Conservation (phyloP, 37 sponge, comb jelly and placozoan genomes). For the Spongilla lacustris region DNA sequence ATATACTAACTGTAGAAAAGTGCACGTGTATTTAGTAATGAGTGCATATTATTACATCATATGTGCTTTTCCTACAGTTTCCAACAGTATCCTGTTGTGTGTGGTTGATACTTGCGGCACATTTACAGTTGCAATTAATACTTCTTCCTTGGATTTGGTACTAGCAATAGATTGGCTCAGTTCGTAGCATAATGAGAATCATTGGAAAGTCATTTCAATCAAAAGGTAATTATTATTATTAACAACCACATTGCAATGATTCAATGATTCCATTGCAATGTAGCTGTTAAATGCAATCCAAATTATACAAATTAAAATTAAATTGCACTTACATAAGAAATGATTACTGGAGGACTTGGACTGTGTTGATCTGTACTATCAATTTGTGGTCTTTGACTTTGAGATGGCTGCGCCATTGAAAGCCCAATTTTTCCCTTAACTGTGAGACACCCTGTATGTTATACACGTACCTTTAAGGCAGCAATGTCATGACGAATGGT, state of each 20-base stretch:
- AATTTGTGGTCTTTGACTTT: slow-evolving; percentile 1
- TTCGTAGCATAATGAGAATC: neutral
- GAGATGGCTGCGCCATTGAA: neutral
- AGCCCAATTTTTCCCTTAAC: neutral
- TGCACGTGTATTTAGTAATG: neutral
- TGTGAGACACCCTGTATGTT: neutral
- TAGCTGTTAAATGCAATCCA: neutral
- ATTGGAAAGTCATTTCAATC: too few species aligned
- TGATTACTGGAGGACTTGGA: neutral
- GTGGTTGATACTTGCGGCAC: neutral
- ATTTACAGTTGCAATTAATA: neutral
- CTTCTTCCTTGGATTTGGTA: neutral
- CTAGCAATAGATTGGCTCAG: neutral
- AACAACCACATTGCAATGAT: neutral
- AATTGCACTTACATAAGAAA: neutral
- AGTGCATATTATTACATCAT: neutral
- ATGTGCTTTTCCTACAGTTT: neutral
- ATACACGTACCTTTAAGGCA: too few species aligned
- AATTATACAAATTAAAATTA: neutral
- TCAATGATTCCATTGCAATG: neutral
- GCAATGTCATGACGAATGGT: too few species aligned
- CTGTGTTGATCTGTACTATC: neutral
- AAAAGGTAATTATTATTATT: neutral
- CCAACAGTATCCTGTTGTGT: neutral
- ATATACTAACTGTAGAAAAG: neutral